Base-by-base conservation (phyloP, 2,113 vertebrate species). In the Prinia subflava region DNA sequence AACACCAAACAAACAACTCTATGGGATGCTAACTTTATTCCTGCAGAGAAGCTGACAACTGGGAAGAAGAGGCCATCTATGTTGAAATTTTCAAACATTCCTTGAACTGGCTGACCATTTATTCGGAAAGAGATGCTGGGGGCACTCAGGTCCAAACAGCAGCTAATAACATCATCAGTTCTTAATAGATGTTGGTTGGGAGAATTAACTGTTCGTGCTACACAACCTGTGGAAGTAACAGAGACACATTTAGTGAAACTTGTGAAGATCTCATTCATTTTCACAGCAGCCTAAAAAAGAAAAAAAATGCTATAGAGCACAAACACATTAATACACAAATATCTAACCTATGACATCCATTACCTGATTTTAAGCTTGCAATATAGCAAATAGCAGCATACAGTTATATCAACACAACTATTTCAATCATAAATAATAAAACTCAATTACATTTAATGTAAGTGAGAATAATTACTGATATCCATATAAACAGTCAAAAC, bases 71-170 rank as follows among this genome's bases (percentile, higher is more conserved):
- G 99, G 20, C 99, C 98, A 37, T 99, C 99, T 7, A 98, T 98
- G 97, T 99, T 99, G 98, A 99, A 99, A 97, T 99, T 99, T 97
- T 99, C 99, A 83, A 99, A 99, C 99, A 99, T 99, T 79, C 99
- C 99, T 98, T 99, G 99, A 64, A 99, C 99, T 7, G 99, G 99
- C 56, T 99, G 99, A 16, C 99, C 99, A 7, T 99, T 99, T 97
- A 99, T 99, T 81, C 99, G 98, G 96, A 99, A 99, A 15, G 99
- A 99, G 96, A 99, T 99, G 83, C 99, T 99, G 28, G 99, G 99
- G 39, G 98, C 98, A 21, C 99, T 99, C 46, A 99, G 98, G 70
- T 99, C 99, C 96, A 99, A 98, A 92, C 99, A 99, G 97, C 99
- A 99, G 97, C 99, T 99, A 92, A 99, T 98, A 83, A 99, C 99